These are phyloP conservation scores for Leptogaster cylindrica DNA, from an alignment of 2,888 invertebrate genomes.

Conservation along the genomic window DNA sequence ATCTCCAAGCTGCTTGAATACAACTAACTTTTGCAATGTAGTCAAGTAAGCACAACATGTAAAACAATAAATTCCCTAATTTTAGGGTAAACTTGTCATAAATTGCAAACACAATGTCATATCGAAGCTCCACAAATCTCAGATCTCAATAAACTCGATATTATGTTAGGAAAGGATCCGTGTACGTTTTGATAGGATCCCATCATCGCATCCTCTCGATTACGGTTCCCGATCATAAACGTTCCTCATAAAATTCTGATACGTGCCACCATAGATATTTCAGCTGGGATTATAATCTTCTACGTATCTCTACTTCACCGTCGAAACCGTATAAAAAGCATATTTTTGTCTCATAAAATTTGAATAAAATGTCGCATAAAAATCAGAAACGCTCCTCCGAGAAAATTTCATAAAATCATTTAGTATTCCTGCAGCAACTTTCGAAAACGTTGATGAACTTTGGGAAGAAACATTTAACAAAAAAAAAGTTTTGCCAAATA, in stretches of 20 bases:
- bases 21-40: too few species aligned
- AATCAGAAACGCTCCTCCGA: constrained; percentile 11
- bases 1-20: too few species aligned
- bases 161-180: constrained; percentile 16
- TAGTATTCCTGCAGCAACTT: constrained; percentile 30
- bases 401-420: constrained; percentile 14
- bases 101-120: constrained; percentile 5
- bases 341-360: constrained; percentile 40
- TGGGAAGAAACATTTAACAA: background rate
- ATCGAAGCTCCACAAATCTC: constrained; percentile 36
- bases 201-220: constrained; percentile 28
- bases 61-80: too few species aligned
- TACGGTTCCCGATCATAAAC: constrained; percentile 15
- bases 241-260: constrained; percentile 28
- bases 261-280: background rate
- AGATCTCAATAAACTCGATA: constrained; percentile 19
- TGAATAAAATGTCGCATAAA: constrained; percentile 41
- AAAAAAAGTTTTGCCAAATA: background rate
- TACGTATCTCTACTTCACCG: background rate
- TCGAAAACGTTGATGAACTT: constrained; percentile 9
- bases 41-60: too few species aligned
- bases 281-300: constrained; percentile 19
- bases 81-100: too few species aligned
- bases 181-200: constrained; percentile 16
- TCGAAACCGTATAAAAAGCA: constrained; percentile 34